phyloP scores from a whole-genome alignment of 2,113 vertebrate genomes.

The Corythoichthys haematopterus region DNA sequence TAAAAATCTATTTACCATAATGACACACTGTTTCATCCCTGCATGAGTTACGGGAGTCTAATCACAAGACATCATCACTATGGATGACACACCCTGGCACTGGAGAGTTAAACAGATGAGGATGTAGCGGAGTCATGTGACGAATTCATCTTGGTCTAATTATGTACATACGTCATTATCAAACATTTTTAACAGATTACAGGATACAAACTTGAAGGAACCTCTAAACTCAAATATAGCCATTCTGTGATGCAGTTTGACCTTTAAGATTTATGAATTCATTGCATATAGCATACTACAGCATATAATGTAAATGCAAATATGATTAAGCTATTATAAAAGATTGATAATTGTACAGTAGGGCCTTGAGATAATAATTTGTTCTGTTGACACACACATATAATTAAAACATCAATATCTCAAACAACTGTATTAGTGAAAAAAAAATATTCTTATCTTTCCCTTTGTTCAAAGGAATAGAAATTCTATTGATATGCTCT shows the following conservation, averaged over 20 bases:
- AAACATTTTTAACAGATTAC: not conserved
- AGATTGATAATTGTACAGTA: not conserved
- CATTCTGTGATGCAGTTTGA: not conserved
- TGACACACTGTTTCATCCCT: not conserved
- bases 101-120: not conserved
- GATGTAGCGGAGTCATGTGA: not conserved
- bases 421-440: too few species aligned
- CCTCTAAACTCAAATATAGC: not conserved
- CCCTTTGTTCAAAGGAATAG: too few species aligned
- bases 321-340: not conserved
- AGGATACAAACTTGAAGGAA: not conserved
- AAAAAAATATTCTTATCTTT: too few species aligned
- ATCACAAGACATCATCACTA: not conserved
- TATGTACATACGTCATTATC: not conserved
- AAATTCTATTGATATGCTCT: too few species aligned
- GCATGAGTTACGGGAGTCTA: not conserved
- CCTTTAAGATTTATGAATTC: not conserved
- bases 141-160: not conserved
- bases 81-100: conserved; percentile 3
- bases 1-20: not conserved
- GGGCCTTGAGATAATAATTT: too few species aligned
- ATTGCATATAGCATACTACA: too few species aligned
- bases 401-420: too few species aligned
- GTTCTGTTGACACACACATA: too few species aligned
- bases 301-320: not conserved